Conservation (phyloP, 2,113 vertebrate species). For the Rhagologus leucostigma region DNA sequence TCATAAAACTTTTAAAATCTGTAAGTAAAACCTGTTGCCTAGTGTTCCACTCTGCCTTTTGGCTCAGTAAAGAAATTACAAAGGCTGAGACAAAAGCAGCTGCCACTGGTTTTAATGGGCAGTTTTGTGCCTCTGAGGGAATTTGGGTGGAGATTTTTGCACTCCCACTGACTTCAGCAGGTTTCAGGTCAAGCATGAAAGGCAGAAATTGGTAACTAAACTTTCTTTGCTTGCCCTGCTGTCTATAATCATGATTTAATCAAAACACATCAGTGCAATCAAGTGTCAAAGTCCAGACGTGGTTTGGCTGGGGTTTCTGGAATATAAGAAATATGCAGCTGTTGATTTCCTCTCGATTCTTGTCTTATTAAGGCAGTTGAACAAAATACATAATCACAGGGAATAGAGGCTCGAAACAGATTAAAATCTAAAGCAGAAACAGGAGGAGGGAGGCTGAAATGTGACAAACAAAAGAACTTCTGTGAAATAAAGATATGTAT, state of each 20-base stretch:
- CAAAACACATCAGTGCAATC: background rate
- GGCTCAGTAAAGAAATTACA: background rate
- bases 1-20: background rate
- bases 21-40: background rate
- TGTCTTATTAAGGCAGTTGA: background rate
- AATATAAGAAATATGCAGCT: background rate
- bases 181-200: background rate
- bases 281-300: background rate
- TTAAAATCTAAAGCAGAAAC: background rate
- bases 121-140: background rate
- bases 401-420: background rate
- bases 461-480: background rate
- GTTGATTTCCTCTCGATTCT: background rate
- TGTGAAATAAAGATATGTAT: background rate
- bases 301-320: background rate
- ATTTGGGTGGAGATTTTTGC: background rate
- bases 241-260: background rate
- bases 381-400: background rate
- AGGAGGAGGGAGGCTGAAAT: background rate
- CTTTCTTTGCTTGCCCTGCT: background rate
- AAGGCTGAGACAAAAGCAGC: background rate
- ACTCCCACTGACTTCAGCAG: background rate
- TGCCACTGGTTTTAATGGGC: background rate
- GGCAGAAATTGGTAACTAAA: background rate
- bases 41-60: background rate